Evolutionary conservation across 2,888 invertebrate genomes (phyloP), one percentile per base, ranked within the genome.

Genomic region (Iselma pallidipennis): DNA sequence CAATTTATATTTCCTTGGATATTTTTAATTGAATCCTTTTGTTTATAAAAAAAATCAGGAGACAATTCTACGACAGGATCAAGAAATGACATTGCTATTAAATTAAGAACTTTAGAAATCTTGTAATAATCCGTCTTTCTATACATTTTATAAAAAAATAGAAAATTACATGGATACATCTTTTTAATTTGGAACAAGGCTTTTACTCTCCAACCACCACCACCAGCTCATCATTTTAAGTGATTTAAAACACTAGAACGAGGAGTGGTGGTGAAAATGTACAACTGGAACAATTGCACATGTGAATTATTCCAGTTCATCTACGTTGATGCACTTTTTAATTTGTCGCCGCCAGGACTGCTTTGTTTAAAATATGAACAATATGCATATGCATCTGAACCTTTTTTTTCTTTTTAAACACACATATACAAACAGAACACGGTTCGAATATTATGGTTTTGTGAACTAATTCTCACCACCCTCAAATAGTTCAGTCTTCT

Each of bases 141-240:
- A 23, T 49, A 21, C 53, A 53, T 56, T 57, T 49, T 6, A 49
- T 29, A 37, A 23, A 33, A 23, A 49, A 59, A 63, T 55, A 61
- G 57, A 63, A 64, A 64, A 64, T 66, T 65, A 59, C 42, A 55
- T 57, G 65, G n/a, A 63, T 65, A 69, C 69, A 66, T 67, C 66
- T 69, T 59, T 69, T 68, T 69, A 69, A 69, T 68, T 63, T 66
- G 59, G 60, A 63, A 54, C 67, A 66, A 45, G 60, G 60, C 67
- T 69, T 68, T 67, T 57, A 66, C 59, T 54, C n/a, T n/a, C n/a
- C n/a, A n/a, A n/a, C n/a, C n/a, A 5, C 19, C 2, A 19, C 42
- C 19, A 42, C 57, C 59, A 59, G 63, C 63, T 69, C 69, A 67
- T 69, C 67, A 67, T 37, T 31, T 57, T 66, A 62, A 66, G 63